A percentile compares a stretch with the other conserved stretches of the same genome.
These are phyloP conservation scores for Ornithorhynchus anatinus DNA, from an alignment of 2,113 vertebrate genomes.

Conservation along the genomic window DNA sequence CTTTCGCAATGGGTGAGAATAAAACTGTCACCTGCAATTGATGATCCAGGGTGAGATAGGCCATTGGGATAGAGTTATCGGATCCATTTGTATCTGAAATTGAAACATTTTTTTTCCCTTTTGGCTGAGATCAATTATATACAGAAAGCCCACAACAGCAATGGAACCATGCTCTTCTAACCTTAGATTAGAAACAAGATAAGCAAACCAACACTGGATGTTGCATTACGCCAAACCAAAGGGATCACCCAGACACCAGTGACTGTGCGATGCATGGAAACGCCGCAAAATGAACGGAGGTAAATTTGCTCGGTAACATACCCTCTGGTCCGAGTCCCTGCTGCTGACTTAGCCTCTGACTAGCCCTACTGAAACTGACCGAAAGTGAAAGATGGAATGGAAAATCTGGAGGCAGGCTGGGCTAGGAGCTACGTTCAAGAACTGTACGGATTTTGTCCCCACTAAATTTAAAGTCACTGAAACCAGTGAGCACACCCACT, in stretches of 20 bases:
- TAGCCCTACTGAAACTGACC: no score
- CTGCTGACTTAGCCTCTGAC: no score
- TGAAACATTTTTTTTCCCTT: conserved; percentile 14
- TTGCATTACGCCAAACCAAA: no score
- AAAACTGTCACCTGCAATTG: conserved; percentile 90
- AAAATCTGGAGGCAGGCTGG: not conserved
- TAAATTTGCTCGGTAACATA: no score
- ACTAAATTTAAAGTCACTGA: conserved; percentile 51
- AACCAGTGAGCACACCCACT: conserved; percentile 9
- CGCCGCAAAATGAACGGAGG: no score
- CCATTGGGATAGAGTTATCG: conserved; percentile 99
- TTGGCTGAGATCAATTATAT: conserved; percentile 8
- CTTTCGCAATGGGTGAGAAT: no score
- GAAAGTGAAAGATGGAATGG: not conserved
- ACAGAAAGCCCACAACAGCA: conserved; percentile 1
- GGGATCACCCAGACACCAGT: no score
- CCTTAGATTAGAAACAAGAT: no score
- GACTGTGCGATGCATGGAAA: no score
- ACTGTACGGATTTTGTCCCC: conserved; percentile 5
- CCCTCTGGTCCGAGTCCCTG: no score
- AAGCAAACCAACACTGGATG: no score
- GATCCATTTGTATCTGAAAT: conserved; percentile 94
- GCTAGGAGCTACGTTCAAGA: not conserved
- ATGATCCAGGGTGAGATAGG: conserved; percentile 97
- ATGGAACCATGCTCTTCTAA: no score